Evolutionary conservation across 2,113 vertebrate genomes (phyloP).

Genomic region (Morone chrysops): DNA sequence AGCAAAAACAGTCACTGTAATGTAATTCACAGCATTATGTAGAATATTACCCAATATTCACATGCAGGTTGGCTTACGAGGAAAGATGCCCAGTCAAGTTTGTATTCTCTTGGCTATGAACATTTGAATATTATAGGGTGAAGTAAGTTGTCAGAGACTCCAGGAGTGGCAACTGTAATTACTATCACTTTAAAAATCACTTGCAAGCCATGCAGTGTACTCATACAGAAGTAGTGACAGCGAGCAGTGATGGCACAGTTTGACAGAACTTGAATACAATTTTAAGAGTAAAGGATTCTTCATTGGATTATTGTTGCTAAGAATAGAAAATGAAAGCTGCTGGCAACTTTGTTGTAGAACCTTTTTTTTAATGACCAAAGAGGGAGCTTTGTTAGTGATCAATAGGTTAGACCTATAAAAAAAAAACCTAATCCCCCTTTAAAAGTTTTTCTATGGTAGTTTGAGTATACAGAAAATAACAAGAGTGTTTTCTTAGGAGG

Average conservation of each 20-base stretch:
- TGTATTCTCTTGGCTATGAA: neutral
- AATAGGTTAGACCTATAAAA: neutral
- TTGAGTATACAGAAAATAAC: no score
- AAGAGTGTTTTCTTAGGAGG: neutral
- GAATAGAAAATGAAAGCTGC: neutral
- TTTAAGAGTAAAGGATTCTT: constrained; percentile 6
- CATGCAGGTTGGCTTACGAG: constrained; percentile 11
- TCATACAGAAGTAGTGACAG: neutral
- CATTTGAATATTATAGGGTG: constrained; percentile 10
- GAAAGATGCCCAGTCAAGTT: neutral
- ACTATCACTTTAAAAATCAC: constrained; percentile 26
- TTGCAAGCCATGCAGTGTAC: neutral
- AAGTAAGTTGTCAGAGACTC: neutral
- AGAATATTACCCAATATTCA: constrained; percentile 18
- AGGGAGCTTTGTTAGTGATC: neutral
- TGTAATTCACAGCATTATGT: constrained; percentile 13
- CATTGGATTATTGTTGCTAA: neutral
- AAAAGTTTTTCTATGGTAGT: neutral
- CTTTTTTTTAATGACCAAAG: neutral
- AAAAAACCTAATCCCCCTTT: neutral
- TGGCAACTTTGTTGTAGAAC: neutral
- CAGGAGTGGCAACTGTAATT: neutral
- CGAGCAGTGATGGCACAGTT: constrained; percentile 5
- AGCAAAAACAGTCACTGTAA: constrained; percentile 17
- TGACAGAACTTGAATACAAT: constrained; percentile 7